phyloP scores from a whole-genome alignment of 2,888 invertebrate genomes.

The Escarpia spicata region DNA sequence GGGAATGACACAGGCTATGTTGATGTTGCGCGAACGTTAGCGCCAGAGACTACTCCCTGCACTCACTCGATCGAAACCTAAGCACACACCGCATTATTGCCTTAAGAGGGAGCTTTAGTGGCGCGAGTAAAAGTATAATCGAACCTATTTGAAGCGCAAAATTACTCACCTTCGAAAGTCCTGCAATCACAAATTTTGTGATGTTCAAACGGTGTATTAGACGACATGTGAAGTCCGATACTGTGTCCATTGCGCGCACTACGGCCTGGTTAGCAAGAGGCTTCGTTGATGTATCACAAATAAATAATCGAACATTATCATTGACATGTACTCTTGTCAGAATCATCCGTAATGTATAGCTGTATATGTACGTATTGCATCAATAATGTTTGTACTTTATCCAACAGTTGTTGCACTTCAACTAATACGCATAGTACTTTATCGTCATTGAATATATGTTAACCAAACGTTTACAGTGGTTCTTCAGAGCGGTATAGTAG shows the following conservation, averaged over 20 bases:
- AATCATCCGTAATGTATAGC: not conserved
- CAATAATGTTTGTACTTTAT: not conserved
- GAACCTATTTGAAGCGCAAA: not conserved
- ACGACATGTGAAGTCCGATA: not conserved
- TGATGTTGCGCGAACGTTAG: no score
- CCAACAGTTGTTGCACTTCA: not conserved
- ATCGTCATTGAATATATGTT: not conserved
- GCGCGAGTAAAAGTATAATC: not conserved
- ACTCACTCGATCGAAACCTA: no score
- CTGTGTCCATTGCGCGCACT: constrained; percentile 14
- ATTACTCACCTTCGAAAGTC: not conserved
- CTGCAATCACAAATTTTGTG: not conserved
- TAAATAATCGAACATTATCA: not conserved
- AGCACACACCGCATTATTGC: no score
- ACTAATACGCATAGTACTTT: not conserved
- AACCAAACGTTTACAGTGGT: not conserved
- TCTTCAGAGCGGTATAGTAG: not conserved
- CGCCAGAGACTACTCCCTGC: no score
- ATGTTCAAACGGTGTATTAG: not conserved
- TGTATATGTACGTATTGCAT: not conserved
- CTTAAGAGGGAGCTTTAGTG: not conserved
- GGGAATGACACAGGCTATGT: no score
- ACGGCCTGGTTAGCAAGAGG: not conserved
- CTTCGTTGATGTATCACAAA: not conserved
- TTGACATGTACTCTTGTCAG: not conserved